Base-by-base conservation (phyloP, 2,888 invertebrate genomes). In the Chydorus sphaericus region DNA sequence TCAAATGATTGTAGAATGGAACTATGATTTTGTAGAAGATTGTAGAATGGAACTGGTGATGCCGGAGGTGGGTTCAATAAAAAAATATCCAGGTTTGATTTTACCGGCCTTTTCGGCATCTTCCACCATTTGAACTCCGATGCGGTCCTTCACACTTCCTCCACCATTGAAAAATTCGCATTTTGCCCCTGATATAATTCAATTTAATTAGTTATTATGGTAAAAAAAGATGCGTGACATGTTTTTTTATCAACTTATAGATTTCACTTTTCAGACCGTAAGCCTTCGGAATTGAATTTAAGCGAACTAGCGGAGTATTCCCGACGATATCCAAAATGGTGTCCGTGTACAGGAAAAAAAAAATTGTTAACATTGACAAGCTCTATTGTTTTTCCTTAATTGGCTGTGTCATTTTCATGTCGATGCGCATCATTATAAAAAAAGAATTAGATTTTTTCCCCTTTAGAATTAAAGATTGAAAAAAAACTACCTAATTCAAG, bases 181-280 rank as follows among this genome's bases (percentile, higher is more conserved):
- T 63, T 78, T 79, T 4, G 69, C 77, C 65, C 73, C 76, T 77
- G 64, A 55, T 10, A 53, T 4, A 38, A 56, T 39, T 50, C 23
- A 18, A 30, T 26, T 28, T 14, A 29, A 11, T 16, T 20, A 23
- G 18, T 7, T 2, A 8, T 31, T n/a, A n/a, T 31, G 16, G 1
- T 28, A n/a, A 39, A 20, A 39, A n/a, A n/a, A n/a, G n/a, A n/a
- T n/a, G n/a, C 20, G 3, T 8, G 4, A 39, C 16, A 16, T n/a
- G 3, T n/a, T n/a, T 20, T 39, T 39, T 6, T 48, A 36, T n/a
- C 20, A 57, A 82, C 87, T 82, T 76, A 91, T 90, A 82, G 71
- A 92, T 80, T 69, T 91, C 84, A 69, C 91, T 92, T 69, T 86
- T 77, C 44, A 92, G 73, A 29, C 85, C 87, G 68, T 79, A 78